Conservation (phyloP, 2,797 vertebrate species). For the Serranus cabrilla region DNA sequence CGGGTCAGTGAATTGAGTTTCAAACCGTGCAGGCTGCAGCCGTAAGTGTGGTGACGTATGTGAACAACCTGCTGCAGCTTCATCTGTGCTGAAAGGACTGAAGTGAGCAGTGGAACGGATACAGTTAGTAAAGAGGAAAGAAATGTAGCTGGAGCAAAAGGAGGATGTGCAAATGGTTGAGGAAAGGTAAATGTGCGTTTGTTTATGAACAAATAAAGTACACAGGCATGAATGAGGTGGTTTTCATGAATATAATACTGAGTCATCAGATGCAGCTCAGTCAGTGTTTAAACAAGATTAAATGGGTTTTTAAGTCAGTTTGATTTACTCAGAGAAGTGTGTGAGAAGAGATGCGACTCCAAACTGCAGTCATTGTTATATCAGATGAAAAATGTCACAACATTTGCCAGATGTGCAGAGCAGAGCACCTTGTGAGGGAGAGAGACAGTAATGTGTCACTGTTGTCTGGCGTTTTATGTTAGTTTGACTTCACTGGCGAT, state of each 20-base stretch:
- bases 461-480: not conserved
- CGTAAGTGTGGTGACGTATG: not conserved
- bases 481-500: not conserved
- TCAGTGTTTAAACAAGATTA: constrained; percentile 24
- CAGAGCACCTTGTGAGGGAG: not conserved
- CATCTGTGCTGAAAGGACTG: not conserved
- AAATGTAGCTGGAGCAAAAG: not conserved
- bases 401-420: constrained; percentile 11
- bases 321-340: not conserved
- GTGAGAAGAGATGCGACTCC: not conserved
- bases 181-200: not conserved
- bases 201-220: not conserved
- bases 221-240: too few species aligned
- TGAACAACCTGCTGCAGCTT: not conserved
- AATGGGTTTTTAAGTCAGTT: constrained; percentile 20
- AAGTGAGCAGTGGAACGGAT: not conserved
- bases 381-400: constrained; percentile 16
- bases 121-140: not conserved
- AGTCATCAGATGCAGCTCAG: constrained; percentile 14
- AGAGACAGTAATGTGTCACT: not conserved
- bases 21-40: not conserved
- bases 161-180: not conserved
- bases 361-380: constrained; percentile 4
- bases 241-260: too few species aligned
- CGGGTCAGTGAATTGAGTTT: constrained; percentile 24